Conservation (phyloP, 2,888 invertebrate genomes). For the Laspeyria flexula region DNA sequence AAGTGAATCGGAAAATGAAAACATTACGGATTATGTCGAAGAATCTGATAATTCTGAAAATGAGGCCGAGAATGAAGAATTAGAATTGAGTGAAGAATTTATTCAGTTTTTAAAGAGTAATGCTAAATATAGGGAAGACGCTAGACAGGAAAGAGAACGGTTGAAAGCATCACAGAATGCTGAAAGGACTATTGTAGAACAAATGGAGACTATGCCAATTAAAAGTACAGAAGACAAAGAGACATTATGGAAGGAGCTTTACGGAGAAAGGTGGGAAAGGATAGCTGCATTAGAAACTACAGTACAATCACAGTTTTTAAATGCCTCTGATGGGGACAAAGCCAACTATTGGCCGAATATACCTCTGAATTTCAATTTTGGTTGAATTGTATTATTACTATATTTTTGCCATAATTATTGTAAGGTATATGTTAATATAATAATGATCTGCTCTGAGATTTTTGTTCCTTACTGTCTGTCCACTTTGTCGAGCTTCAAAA, state of each 20-base stretch:
- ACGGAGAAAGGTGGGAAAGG: conserved; percentile 88
- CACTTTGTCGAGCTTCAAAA: too few relatives aligned
- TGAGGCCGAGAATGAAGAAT: conserved; percentile 43
- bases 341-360: conserved; percentile 91
- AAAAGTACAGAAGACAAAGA: conserved; percentile 54
- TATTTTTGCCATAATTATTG: too few relatives aligned
- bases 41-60: conserved; percentile 51
- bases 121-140: conserved; percentile 81
- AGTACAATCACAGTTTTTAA: conserved; percentile 88
- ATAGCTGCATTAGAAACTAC: conserved; percentile 91
- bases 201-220: conserved; percentile 48
- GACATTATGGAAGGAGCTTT: conserved; percentile 87
- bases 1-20: conserved; percentile 18
- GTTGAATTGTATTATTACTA: conserved; percentile 22
- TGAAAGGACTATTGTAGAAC: conserved; percentile 35
- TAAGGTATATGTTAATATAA: too few relatives aligned
- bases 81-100: conserved; percentile 88
- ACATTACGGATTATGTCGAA: conserved; percentile 35
- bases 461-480: too few relatives aligned
- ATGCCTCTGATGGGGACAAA: conserved; percentile 85
- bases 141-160: conserved; percentile 59
- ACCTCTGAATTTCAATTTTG: conserved; percentile 83
- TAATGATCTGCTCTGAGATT: too few relatives aligned
- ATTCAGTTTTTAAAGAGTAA: conserved; percentile 87
- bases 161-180: conserved; percentile 48